Percentiles rank a stretch among this genome's conserved stretches.
These are phyloP conservation scores for Corbicula japonica DNA, from an alignment of 2,888 invertebrate species.

Conservation along the genomic window DNA sequence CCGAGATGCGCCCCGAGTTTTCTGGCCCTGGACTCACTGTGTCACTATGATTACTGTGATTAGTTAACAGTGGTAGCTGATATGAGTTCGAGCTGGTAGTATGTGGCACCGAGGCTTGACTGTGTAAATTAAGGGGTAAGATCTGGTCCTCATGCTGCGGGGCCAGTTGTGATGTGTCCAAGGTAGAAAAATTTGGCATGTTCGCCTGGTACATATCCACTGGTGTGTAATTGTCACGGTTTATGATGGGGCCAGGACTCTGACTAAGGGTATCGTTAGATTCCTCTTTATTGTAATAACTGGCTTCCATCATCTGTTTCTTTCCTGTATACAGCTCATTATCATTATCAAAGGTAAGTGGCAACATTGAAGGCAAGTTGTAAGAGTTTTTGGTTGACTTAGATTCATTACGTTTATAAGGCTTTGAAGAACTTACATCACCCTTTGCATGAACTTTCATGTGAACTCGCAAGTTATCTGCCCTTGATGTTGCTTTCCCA, in stretches of 20 bases:
- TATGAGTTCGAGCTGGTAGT: slow-evolving; percentile 8
- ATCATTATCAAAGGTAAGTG: slow-evolving; percentile 29
- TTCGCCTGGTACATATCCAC: slow-evolving; percentile 40
- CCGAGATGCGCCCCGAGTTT: slow-evolving; percentile 9
- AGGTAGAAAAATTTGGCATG: slow-evolving; percentile 52
- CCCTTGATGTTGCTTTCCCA: slow-evolving; percentile 79
- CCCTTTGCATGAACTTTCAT: slow-evolving; percentile 75
- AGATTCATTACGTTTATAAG: slow-evolving; percentile 8
- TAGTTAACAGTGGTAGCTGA: slow-evolving; percentile 25
- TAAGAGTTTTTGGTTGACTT: slow-evolving; percentile 9
- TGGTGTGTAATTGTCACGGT: slow-evolving; percentile 11
- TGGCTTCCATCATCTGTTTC: neutral
- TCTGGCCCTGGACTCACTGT: slow-evolving; percentile 12
- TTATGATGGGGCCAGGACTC: neutral
- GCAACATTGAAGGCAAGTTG: slow-evolving; percentile 40
- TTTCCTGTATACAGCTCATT: neutral
- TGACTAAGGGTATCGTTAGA: slow-evolving; percentile 12
- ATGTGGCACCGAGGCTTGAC: slow-evolving; percentile 8
- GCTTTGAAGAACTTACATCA: slow-evolving; percentile 25
- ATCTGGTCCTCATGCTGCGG: slow-evolving; percentile 26
- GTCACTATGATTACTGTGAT: neutral
- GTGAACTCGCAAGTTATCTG: slow-evolving; percentile 82
- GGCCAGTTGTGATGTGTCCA: slow-evolving; percentile 46
- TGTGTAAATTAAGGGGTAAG: slow-evolving; percentile 35
- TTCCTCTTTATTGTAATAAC: slow-evolving; percentile 22